Base-by-base conservation (phyloP, 2,888 invertebrate species). In the Cryptus viduatorius region DNA sequence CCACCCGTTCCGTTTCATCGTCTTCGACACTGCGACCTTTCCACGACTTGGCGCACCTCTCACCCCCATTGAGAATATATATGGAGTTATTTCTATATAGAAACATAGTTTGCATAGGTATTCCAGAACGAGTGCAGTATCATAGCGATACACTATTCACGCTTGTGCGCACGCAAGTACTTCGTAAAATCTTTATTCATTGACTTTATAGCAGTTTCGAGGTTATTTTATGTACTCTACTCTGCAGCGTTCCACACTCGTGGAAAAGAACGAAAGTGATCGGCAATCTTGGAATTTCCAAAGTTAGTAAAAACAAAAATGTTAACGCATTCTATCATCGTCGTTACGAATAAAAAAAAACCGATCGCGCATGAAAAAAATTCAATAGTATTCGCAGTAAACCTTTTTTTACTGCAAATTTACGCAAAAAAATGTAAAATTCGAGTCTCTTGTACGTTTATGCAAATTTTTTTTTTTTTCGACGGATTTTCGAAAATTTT, bases 41-140 rank as follows among this genome's bases (percentile, higher is more conserved):
- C 31, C 31, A 14, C 31, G 12, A 14, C 61, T 61, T 14, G 61
- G 31, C 31, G 31, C 31, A 61, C 29, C 37, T 61, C 31, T 61
- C n/a, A 31, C 24, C 61, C 61, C 29, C 29, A 37, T 14, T n/a
- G 31, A 12, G n/a, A 5, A 31, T 61, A 31, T 61, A 61, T 31
- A 29, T 29, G 10, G 29, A 14, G 12, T 12, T 3, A 29, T 10
- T 12, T 59, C 4, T 24, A 12, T 24, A 14, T 14, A 14, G 59
- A 29, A 59, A 29, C 29, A 31, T 79, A 50, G 37, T 72, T 72
- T 65, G 19, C 37, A 59, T 48, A 64, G 50, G 50, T 64, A 68
- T 50, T 31, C 19, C n/a, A 16, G 29, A 42, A 29, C 53, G 16
- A 77, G 50, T 56, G 46, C n/a, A 68, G 46, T 71, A 64, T 56